Percentiles rank a stretch among this genome's conserved stretches.
These are phyloP conservation scores for Acleris emargana DNA, from an alignment of 2,888 invertebrate species.

Conservation along the genomic window DNA sequence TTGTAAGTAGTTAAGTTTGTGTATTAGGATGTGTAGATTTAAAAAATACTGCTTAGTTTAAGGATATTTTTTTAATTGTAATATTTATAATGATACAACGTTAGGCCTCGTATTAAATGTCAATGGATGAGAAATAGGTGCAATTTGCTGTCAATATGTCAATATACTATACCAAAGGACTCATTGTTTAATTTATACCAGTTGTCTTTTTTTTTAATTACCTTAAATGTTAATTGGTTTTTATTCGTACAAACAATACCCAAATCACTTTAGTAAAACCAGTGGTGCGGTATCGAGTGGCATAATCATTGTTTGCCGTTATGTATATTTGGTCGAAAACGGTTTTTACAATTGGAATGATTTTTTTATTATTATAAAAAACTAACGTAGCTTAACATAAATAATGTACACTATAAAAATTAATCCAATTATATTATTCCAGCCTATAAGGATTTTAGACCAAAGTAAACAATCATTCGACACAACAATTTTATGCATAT, in stretches of 20 bases:
- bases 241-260: not conserved
- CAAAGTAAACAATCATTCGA: too few species aligned
- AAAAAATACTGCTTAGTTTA: constrained; percentile 20
- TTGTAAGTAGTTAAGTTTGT: constrained; percentile 19
- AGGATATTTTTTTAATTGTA: constrained; percentile 50
- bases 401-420: too few species aligned
- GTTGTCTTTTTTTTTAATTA: not conserved
- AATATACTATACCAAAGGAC: constrained; percentile 68
- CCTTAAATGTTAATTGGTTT: not conserved
- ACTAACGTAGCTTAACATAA: too few species aligned
- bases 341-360: too few species aligned
- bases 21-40: constrained; percentile 23
- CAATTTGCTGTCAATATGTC: constrained; percentile 68
- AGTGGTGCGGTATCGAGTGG: too few species aligned
- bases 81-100: constrained; percentile 25
- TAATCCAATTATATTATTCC: too few species aligned
- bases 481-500: too few species aligned
- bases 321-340: too few species aligned
- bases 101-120: constrained; percentile 62
- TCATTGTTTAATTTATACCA: constrained; percentile 23
- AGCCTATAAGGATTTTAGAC: too few species aligned
- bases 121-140: constrained; percentile 65
- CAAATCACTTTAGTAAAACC: too few species aligned
- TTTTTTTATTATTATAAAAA: too few species aligned
- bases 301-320: too few species aligned